Evolutionary conservation across 2,888 invertebrate species (phyloP), one percentile per base, ranked within the genome.

Genomic region (Campaea margaritaria): DNA sequence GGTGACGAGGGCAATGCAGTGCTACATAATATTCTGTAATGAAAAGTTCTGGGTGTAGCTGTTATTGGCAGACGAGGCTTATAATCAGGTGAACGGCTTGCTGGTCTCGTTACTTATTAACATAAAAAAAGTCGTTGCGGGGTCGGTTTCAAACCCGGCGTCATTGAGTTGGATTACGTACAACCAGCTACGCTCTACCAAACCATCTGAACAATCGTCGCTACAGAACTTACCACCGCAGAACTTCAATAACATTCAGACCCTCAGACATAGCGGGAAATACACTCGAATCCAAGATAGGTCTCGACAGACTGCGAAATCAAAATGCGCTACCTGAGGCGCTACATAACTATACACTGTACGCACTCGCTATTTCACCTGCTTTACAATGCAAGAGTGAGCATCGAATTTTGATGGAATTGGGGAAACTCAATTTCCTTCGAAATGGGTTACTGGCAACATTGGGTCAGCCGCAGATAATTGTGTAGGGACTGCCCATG

Each of bases 381-480:
- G 70, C 70, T 85, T 89, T 89, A 91, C 90, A 91, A 91, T 91
- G 91, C 91, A 89, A 86, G 82, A 78, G 79, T 74, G 72, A 80
- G 70, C 81, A 75, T 78, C 82, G 79, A 75, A 83, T 86, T 89
- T 85, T 91, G 91, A 91, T 91, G 87, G 85, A 91, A 91, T 91
- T 91, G 80, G 83, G 78, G 84, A 81, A 91, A 91, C 91, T 91
- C 91, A 89, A 91, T 91, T 89, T 86, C 81, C 75, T 71, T 74
- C 77, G 84, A 83, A 89, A 91, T 90, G 80, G 87, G 86, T 86
- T 88, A 83, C 81, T 74, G 74, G 72, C 73, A 78, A 75, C 83
- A 87, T 78, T 91, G 82, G 90, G 91, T 91, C 91, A 90, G 59
- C 44, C 15, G 15, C 43, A 67, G 68, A 76, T 87, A 85, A 91